phyloP scores from a whole-genome alignment of 2,113 vertebrate genomes.

The Helogale parvula region DNA sequence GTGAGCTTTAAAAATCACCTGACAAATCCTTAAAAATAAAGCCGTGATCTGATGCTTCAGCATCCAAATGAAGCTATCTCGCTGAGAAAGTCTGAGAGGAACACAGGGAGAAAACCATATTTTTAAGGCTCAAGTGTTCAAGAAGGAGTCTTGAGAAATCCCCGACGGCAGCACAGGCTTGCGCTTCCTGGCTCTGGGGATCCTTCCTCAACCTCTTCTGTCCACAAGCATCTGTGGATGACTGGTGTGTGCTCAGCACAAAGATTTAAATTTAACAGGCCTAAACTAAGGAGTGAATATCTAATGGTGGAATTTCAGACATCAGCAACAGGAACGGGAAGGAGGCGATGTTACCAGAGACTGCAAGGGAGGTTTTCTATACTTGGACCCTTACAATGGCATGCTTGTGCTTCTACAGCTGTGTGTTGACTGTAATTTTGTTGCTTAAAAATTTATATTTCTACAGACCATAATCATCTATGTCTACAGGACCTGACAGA shows the following conservation, averaged over 20 bases:
- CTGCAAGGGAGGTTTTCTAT: background rate
- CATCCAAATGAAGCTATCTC: background rate
- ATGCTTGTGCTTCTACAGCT: background rate
- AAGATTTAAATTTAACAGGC: background rate
- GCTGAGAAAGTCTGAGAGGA: background rate
- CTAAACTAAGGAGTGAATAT: background rate
- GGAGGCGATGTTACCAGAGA: background rate
- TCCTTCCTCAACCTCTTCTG: background rate
- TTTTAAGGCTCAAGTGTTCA: background rate
- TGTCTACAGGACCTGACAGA: background rate
- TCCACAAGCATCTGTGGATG: background rate
- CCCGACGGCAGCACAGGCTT: background rate
- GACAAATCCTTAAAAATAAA: background rate
- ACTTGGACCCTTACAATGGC: background rate
- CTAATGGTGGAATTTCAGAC: background rate
- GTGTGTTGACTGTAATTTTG: background rate
- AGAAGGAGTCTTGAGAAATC: background rate
- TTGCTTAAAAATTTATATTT: constrained; percentile 16
- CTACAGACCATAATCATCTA: background rate
- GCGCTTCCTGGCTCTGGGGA: background rate
- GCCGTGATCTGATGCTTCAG: background rate
- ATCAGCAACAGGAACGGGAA: background rate
- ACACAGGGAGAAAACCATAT: rapidly evolving
- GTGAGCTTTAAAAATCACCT: background rate
- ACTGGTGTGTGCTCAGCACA: background rate